Base-by-base conservation (phyloP, 2,797 vertebrate species). In the Rhinogobio ventralis region DNA sequence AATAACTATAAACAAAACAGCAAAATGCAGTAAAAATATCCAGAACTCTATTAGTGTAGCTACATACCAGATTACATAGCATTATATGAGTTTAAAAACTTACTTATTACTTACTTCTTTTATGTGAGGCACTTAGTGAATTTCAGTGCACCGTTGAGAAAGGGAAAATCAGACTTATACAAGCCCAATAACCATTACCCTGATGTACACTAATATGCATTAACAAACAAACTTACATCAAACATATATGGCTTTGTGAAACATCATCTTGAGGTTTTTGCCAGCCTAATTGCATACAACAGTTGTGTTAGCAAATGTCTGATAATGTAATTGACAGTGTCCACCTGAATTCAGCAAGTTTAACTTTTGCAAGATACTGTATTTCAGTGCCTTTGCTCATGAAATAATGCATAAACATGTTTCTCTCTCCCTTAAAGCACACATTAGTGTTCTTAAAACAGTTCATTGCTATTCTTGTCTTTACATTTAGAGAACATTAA, bases 201-300 rank as follows among this genome's bases (percentile, higher is more conserved):
- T 85, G 89, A 91, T 89, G 89, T 91, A 91, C 91, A 88, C 86
- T 84, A 77, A 86, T 84, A 88, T 90, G 88, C 68, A 69, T 85
- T 62, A 55, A 73, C 67, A 86, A 79, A 84, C 64, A 84, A 78
- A 79, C 76, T 15, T 78, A 84, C 85, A 88, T 86, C 88, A 89
- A 90, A 92, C 92, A 90, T 95, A 90, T 95, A 95, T 95, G 94
- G 94, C 94, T 95, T 95, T 91, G 86, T 90, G 84, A 92, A 85
- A 86, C 81, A 55, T 86, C 73, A 85, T 91, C 78, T 90, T 91
- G 89, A 90, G 83, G 88, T 74, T 28, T 89, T 91, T 92, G 66
- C 86, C 68, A 55, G 87, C 88, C 85, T 86, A 90, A 91, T 85
- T 92, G 90, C 87, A 91, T 91, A 91, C 86, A 80, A 90, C 83